Evolutionary conservation across 2,888 invertebrate genomes (phyloP).

Genomic region (Calliphora vomitoria): DNA sequence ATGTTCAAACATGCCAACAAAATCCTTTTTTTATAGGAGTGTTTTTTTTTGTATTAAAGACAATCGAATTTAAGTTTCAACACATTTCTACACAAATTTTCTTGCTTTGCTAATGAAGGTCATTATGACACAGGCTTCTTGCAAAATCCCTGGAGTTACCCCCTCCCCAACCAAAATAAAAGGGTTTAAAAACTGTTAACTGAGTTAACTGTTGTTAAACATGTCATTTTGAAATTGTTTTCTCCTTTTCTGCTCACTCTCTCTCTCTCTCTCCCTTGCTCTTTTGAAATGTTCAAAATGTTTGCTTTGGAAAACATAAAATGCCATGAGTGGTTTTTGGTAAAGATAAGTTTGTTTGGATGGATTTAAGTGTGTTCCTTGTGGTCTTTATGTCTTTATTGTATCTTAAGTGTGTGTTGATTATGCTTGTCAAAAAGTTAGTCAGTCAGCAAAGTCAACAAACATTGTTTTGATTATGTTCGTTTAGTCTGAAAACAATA

Average conservation of each 20-base stretch:
- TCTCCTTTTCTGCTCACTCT: background rate
- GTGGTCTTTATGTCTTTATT: conserved; percentile 36
- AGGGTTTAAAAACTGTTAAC: conserved; percentile 12
- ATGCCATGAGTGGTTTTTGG: background rate
- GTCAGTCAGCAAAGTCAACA: conserved; percentile 17
- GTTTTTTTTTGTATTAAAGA: background rate
- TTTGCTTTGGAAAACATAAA: background rate
- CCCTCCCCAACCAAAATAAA: background rate
- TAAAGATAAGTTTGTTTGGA: background rate
- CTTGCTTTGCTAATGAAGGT: background rate
- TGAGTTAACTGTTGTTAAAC: conserved; percentile 42
- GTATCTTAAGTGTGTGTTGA: conserved; percentile 51
- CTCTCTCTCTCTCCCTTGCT: background rate
- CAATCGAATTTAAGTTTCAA: background rate
- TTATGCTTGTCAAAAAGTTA: conserved; percentile 41
- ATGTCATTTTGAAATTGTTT: conserved; percentile 24
- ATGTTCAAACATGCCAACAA: background rate
- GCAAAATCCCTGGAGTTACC: no score
- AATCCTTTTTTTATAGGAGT: background rate
- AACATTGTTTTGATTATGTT: conserved; percentile 31
- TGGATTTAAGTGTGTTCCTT: background rate
- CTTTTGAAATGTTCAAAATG: background rate
- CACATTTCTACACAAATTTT: background rate
- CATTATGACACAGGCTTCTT: background rate
- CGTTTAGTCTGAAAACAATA: conserved; percentile 14